These are phyloP conservation scores for Tinamus guttatus DNA, from an alignment of 2,113 vertebrate genomes.

Conservation along the genomic window DNA sequence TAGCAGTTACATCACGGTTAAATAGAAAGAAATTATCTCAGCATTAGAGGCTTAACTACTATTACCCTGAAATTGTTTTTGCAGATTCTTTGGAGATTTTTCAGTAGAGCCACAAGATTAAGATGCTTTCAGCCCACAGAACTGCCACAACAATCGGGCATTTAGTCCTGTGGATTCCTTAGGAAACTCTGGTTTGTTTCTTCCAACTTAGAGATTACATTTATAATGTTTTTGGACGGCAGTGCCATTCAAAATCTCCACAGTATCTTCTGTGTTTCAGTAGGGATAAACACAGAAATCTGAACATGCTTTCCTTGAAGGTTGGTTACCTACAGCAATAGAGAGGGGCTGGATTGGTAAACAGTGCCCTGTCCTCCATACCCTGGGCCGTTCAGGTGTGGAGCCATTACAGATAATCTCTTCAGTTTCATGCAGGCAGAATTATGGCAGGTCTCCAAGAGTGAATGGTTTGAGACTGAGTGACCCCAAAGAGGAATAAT, in stretches of 20 bases:
- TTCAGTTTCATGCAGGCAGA: neutral
- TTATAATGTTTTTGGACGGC: neutral
- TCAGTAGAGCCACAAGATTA: neutral
- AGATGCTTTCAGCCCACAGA: neutral
- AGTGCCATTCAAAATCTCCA: neutral
- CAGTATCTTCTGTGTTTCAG: neutral
- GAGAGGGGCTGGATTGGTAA: neutral
- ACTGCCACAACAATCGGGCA: neutral
- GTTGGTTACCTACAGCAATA: neutral
- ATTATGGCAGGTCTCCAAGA: neutral
- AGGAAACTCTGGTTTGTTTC: neutral
- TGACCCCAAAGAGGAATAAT: neutral
- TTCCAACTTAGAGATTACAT: neutral
- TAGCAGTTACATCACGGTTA: neutral
- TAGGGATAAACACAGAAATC: neutral
- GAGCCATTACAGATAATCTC: neutral
- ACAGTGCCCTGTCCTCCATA: neutral
- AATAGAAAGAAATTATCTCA: neutral
- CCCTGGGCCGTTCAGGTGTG: neutral
- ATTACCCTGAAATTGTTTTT: neutral
- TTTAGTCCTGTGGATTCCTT: rapidly evolving
- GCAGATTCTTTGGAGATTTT: neutral
- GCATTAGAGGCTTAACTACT: neutral
- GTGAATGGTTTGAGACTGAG: neutral
- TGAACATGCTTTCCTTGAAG: neutral